Conservation (phyloP, 2,797 vertebrate species). For the Australoheros facetus region DNA sequence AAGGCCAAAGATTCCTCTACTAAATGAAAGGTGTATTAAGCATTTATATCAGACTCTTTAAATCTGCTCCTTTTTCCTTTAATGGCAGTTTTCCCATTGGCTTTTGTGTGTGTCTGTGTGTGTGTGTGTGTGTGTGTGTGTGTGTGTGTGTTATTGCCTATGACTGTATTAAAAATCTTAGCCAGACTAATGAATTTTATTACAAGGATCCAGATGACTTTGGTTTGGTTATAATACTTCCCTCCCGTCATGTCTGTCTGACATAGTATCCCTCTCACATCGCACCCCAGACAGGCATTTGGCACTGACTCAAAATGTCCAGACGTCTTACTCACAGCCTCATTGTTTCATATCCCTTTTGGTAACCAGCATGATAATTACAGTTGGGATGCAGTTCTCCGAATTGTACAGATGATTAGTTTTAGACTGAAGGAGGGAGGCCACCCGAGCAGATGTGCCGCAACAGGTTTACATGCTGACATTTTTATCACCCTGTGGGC, state of each 20-base stretch:
- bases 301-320: slow-evolving; percentile 76
- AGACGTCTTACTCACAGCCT: slow-evolving; percentile 81
- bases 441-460: slow-evolving; percentile 63
- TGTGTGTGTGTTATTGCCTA: slow-evolving; percentile 25
- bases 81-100: slow-evolving; percentile 50
- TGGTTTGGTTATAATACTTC: slow-evolving; percentile 60
- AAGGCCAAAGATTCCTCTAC: slow-evolving; percentile 4
- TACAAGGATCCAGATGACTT: slow-evolving; percentile 63
- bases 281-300: slow-evolving; percentile 78
- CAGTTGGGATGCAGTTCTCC: slow-evolving; percentile 60
- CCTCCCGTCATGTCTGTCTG: slow-evolving; percentile 70
- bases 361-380: slow-evolving; percentile 73
- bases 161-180: slow-evolving; percentile 61
- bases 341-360: slow-evolving; percentile 78
- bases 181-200: slow-evolving; percentile 74
- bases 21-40: slow-evolving; percentile 37
- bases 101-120: not conserved
- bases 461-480: slow-evolving; percentile 56
- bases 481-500: slow-evolving; percentile 26
- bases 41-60: slow-evolving; percentile 47
- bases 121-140: slow-evolving; percentile 1
- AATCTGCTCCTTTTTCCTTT: slow-evolving; percentile 45
- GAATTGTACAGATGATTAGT: slow-evolving; percentile 60
- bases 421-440: slow-evolving; percentile 48
- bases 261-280: slow-evolving; percentile 66